A percentile compares a stretch with the other conserved stretches of the same genome.
Evolutionary conservation across 2,113 vertebrate genomes (phyloP).

Genomic region (Kryptolebias marmoratus): DNA sequence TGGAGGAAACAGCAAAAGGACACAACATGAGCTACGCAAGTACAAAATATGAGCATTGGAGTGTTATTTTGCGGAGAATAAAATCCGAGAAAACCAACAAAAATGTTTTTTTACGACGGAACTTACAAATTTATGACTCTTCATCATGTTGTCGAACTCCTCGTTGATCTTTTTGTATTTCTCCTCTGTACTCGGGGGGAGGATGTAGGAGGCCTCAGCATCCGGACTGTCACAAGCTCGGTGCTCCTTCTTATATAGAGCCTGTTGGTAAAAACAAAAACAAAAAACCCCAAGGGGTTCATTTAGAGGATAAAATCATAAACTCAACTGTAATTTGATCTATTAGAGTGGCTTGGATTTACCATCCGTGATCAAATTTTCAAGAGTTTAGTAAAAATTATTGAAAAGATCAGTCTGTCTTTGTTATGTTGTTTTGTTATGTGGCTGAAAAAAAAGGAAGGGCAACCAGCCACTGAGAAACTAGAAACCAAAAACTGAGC

Average conservation of each 20-base stretch:
- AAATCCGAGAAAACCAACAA: not conserved
- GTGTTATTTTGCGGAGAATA: not conserved
- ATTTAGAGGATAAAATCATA: too few species aligned
- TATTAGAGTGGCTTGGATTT: too few species aligned
- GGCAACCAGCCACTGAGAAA: too few species aligned
- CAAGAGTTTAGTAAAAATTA: too few species aligned
- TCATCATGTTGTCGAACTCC: conserved; percentile 99
- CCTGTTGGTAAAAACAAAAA: conserved; percentile 81
- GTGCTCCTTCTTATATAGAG: conserved; percentile 98
- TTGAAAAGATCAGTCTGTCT: too few species aligned
- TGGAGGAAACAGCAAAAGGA: conserved; percentile 50
- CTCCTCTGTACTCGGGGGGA: conserved; percentile 95
- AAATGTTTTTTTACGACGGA: not conserved
- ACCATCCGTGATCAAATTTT: too few species aligned
- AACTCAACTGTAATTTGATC: too few species aligned
- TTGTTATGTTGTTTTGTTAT: too few species aligned
- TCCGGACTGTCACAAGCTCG: conserved; percentile 97
- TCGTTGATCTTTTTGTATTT: conserved; percentile 99
- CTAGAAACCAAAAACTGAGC: too few species aligned
- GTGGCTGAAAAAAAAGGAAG: too few species aligned
- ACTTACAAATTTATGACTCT: conserved; percentile 95
- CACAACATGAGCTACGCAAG: too few species aligned
- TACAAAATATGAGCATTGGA: not conserved
- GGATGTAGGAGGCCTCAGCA: conserved; percentile 90
- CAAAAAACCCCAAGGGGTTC: not conserved